These are phyloP conservation scores for Unio pictorum DNA, from an alignment of 2,888 invertebrate species.

Conservation along the genomic window DNA sequence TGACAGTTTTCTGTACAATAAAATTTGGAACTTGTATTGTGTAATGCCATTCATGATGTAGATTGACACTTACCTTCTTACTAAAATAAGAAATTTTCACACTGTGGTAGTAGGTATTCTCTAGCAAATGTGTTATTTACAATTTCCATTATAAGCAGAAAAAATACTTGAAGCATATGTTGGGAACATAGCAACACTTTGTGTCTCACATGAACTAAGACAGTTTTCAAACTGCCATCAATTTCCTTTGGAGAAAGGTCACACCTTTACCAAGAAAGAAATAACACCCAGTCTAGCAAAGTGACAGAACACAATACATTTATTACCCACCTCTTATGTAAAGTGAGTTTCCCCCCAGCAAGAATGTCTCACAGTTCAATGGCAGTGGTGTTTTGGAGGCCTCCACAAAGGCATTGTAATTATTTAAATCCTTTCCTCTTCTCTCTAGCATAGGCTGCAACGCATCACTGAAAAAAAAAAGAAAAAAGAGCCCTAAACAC, in stretches of 20 bases:
- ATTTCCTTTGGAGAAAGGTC: neutral
- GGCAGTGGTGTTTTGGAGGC: slow-evolving; percentile 78
- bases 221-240: neutral
- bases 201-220: no score
- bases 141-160: no score
- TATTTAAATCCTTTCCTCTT: slow-evolving; percentile 78
- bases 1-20: no score
- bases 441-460: slow-evolving; percentile 75
- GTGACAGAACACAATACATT: neutral
- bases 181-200: no score
- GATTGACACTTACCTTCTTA: no score
- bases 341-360: slow-evolving; percentile 80
- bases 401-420: slow-evolving; percentile 79
- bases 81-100: no score
- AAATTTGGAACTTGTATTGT: no score
- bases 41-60: no score
- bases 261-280: neutral
- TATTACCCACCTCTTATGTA: slow-evolving; percentile 77
- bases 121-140: no score
- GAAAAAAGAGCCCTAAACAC: neutral
- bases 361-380: slow-evolving; percentile 77
- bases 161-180: no score
- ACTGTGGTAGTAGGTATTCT: no score
- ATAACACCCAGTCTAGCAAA: neutral
- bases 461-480: slow-evolving; percentile 42